phyloP scores from a whole-genome alignment of 2,113 vertebrate genomes.

The Sylvilagus bachmani region DNA sequence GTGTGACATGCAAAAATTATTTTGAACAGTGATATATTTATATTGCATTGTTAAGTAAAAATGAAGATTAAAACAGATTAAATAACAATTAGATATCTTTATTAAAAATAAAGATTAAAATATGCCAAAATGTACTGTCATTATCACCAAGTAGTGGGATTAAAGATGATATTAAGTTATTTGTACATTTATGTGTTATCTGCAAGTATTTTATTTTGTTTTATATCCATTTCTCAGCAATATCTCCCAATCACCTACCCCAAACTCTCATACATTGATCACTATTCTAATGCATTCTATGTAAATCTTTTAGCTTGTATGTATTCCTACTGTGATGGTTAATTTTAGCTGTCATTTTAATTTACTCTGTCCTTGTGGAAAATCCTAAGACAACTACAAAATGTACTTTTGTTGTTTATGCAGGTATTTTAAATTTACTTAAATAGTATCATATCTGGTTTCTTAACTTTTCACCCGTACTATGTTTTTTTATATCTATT shows the following conservation, averaged over 20 bases:
- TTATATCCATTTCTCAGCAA: not conserved
- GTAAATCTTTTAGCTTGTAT: constrained; percentile 19
- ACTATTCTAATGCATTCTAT: not conserved
- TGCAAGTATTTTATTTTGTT: constrained; percentile 42
- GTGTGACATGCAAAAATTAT: not conserved
- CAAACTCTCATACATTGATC: not conserved
- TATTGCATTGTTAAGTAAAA: constrained; percentile 38
- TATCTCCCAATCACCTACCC: not conserved
- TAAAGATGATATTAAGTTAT: not conserved
- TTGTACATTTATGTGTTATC: constrained; percentile 30
- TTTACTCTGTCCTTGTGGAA: not conserved
- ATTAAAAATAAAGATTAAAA: not conserved
- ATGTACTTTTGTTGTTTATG: constrained; percentile 7
- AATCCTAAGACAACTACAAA: not conserved
- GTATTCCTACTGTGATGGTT: not conserved
- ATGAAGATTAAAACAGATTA: constrained; percentile 16
- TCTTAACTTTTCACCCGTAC: constrained; percentile 28
- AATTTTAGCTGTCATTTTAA: not conserved
- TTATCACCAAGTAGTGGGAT: not conserved
- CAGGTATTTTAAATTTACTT: constrained; percentile 50
- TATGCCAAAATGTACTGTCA: not conserved
- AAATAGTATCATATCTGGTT: not conserved
- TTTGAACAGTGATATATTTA: constrained; percentile 4
- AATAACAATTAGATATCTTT: not conserved
- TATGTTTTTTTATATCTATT: constrained; percentile 19